A percentile compares a stretch with the other conserved stretches of the same genome.
Conservation (phyloP, 2,113 vertebrate genomes). For the Lutjanus erythropterus region DNA sequence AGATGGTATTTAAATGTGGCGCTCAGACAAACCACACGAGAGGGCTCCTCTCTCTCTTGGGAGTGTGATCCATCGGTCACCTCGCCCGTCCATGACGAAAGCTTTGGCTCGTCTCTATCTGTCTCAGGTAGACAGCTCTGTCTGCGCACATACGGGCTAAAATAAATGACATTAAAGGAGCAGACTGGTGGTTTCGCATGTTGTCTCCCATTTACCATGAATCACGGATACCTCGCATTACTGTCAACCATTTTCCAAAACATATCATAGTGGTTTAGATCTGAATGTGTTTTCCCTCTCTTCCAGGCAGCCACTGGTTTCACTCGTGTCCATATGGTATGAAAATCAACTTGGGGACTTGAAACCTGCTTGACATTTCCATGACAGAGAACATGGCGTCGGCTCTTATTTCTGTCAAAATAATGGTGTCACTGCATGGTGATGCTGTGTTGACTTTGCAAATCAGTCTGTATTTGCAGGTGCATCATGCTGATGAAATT, state of each 20-base stretch:
- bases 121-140: conserved; percentile 25
- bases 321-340: conserved; percentile 57
- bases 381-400: conserved; percentile 10
- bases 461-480: neutral
- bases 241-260: conserved; percentile 60
- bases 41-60: conserved; percentile 20
- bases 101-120: neutral
- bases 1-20: conserved; percentile 74
- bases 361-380: conserved; percentile 31
- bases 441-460: conserved; percentile 12
- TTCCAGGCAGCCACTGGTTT: conserved; percentile 49
- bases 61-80: conserved; percentile 31
- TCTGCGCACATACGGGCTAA: conserved; percentile 41
- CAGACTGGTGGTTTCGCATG: conserved; percentile 33
- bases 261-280: conserved; percentile 42
- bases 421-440: neutral
- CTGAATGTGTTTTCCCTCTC: conserved; percentile 38
- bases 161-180: conserved; percentile 26
- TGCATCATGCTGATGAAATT: neutral
- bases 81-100: conserved; percentile 10
- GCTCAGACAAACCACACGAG: conserved; percentile 44
- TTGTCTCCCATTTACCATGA: conserved; percentile 32
- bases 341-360: conserved; percentile 43
- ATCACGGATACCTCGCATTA: conserved; percentile 38
- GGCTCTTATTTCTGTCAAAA: conserved; percentile 19